A percentile compares a stretch with the other conserved stretches of the same genome.
These are phyloP conservation scores for Poecilia gillii DNA, from an alignment of 2,797 vertebrate genomes.

Conservation along the genomic window DNA sequence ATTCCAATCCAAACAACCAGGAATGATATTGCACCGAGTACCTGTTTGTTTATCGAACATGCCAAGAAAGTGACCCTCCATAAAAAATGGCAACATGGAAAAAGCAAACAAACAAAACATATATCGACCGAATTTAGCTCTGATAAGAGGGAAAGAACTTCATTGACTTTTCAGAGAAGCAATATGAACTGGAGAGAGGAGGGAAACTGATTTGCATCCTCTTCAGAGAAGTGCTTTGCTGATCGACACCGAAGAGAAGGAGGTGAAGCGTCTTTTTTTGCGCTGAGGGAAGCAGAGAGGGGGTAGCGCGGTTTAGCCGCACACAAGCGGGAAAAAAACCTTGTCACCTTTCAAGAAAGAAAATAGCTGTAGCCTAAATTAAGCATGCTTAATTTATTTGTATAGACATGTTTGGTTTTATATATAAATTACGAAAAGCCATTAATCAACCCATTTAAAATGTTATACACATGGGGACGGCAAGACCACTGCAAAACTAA, in stretches of 20 bases:
- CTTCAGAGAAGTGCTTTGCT: conserved; percentile 70
- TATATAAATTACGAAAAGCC: background rate
- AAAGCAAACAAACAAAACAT: conserved; percentile 14
- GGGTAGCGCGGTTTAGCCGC: conserved; percentile 83
- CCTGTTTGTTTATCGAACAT: conserved; percentile 70
- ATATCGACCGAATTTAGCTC: conserved; percentile 42
- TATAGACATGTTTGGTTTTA: background rate
- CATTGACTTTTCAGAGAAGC: conserved; percentile 68
- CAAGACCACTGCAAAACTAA: background rate
- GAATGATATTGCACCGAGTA: conserved; percentile 57
- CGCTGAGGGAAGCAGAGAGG: conserved; percentile 69
- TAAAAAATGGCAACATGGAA: conserved; percentile 54
- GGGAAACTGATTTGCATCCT: conserved; percentile 66
- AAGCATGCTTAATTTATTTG: background rate
- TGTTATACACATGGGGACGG: too few relatives aligned
- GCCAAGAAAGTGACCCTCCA: conserved; percentile 70
- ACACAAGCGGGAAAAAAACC: conserved; percentile 86
- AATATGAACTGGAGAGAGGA: conserved; percentile 36
- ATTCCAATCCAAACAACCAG: conserved; percentile 62
- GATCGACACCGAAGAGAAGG: conserved; percentile 54
- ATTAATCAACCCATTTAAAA: too few relatives aligned
- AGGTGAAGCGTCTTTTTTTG: conserved; percentile 65
- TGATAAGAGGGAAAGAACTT: conserved; percentile 54
- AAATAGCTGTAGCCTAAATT: background rate
- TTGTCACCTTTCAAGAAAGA: conserved; percentile 32